These are phyloP conservation scores for Bibio marci DNA, from an alignment of 2,888 invertebrate genomes.

Conservation along the genomic window DNA sequence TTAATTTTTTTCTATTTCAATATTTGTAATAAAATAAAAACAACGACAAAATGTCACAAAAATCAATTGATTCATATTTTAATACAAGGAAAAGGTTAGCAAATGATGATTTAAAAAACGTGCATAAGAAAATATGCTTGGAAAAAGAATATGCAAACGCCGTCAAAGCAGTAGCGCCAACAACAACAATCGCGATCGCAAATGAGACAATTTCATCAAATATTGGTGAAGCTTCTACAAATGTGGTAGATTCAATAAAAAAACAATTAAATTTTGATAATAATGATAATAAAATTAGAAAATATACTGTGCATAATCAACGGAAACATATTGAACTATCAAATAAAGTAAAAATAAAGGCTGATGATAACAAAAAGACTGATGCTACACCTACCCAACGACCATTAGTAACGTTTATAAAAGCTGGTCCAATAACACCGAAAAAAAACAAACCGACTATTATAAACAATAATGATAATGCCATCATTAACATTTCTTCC, in stretches of 20 bases:
- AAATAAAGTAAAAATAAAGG: no score
- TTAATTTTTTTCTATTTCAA: no score
- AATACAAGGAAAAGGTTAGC: constrained; percentile 58
- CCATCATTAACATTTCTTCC: no score
- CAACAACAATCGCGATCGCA: neutral
- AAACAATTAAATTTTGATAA: neutral
- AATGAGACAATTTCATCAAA: neutral
- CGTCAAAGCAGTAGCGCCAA: constrained; percentile 1
- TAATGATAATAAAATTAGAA: neutral
- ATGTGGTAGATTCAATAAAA: no score
- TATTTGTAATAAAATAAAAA: no score
- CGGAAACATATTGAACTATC: no score
- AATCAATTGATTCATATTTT: constrained; percentile 58
- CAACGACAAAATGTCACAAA: constrained; percentile 46
- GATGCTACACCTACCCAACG: neutral
- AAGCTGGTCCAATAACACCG: constrained; percentile 25
- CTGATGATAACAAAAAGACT: no score
- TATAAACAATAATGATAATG: constrained; percentile 1
- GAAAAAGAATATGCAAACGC: constrained; percentile 14
- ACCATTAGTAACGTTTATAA: constrained; percentile 18
- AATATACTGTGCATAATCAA: no score
- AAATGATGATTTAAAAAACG: constrained; percentile 41
- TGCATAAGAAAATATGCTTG: constrained; percentile 31
- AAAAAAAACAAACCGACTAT: constrained; percentile 17
- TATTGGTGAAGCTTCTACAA: neutral